Percentiles rank a stretch among this genome's conserved stretches.
Conservation (phyloP, 2,888 invertebrate species). For the Limnephilus rhombicus region DNA sequence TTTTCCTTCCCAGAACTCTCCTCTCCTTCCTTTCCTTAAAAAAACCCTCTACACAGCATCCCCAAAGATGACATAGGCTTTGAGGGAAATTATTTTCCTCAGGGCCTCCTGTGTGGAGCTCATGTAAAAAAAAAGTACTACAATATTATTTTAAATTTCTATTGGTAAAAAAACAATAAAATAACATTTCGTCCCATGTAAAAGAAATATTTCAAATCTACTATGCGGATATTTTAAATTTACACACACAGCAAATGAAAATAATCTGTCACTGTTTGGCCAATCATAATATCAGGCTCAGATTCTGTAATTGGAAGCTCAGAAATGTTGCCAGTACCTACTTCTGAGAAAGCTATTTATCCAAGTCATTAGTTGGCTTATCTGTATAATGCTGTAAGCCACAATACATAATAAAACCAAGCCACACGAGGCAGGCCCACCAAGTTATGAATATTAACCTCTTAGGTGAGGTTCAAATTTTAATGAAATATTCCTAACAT, state of each 20-base stretch:
- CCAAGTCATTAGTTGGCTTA: not conserved
- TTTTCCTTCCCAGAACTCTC: too few species aligned
- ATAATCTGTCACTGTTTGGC: not conserved
- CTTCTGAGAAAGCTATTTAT: not conserved
- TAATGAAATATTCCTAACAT: not conserved
- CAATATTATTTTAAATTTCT: too few species aligned
- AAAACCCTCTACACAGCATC: too few species aligned
- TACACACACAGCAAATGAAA: not conserved
- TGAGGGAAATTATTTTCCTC: too few species aligned
- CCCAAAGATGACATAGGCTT: too few species aligned
- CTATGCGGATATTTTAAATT: not conserved
- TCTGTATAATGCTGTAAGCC: not conserved
- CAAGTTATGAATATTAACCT: not conserved
- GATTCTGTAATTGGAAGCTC: slow-evolving; percentile 14
- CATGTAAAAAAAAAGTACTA: too few species aligned
- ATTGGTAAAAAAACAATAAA: too few species aligned
- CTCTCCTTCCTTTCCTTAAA: too few species aligned
- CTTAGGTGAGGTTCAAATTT: not conserved
- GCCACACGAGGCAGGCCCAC: not conserved
- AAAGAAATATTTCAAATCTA: not conserved
- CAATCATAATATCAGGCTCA: not conserved
- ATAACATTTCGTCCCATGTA: too few species aligned
- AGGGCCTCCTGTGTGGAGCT: too few species aligned
- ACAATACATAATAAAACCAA: not conserved
- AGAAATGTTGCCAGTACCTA: slow-evolving; percentile 6